phyloP scores from a whole-genome alignment of 2,797 vertebrate genomes.

The Alfaro cultratus region DNA sequence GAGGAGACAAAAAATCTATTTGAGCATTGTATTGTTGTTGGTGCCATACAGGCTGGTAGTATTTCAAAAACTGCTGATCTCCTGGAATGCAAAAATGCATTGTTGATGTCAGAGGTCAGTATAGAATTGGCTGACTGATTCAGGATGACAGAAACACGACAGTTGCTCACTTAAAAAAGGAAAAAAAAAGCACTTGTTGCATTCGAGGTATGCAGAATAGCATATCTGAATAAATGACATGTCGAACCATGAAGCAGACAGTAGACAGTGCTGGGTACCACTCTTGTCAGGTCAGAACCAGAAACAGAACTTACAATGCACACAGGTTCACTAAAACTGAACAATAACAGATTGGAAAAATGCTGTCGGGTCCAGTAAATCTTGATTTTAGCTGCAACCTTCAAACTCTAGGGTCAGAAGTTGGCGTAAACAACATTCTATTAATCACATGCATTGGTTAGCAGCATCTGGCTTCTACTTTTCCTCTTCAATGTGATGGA shows the following conservation, averaged over 20 bases:
- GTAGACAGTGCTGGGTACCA: background rate
- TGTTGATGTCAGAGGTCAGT: background rate
- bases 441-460: background rate
- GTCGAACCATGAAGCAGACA: background rate
- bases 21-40: background rate
- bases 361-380: background rate
- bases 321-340: background rate
- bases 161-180: background rate
- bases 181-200: background rate
- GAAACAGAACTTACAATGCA: background rate
- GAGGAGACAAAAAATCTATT: background rate
- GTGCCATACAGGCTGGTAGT: background rate
- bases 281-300: background rate
- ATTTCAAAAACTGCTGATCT: background rate
- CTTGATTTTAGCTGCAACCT: background rate
- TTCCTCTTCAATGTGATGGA: background rate
- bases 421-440: background rate
- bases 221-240: background rate
- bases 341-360: background rate
- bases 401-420: background rate
- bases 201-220: background rate
- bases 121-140: background rate
- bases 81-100: background rate
- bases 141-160: background rate
- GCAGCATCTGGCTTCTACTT: background rate